phyloP scores from a whole-genome alignment of 1,140 invertebrate species.

The Drosophila ogumai region DNA sequence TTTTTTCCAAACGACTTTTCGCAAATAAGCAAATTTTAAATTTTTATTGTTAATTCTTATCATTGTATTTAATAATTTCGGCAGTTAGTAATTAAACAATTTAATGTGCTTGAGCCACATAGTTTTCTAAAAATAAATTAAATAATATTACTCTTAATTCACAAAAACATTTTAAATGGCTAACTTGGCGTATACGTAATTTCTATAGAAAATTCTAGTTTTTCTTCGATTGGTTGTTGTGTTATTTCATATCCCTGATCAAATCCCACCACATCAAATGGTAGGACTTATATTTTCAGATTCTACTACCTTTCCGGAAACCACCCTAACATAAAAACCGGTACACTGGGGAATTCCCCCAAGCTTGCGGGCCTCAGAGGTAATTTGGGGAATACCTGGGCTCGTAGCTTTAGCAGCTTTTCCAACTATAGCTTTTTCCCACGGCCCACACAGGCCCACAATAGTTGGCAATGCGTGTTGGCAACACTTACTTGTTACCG shows the following conservation, averaged over 20 bases:
- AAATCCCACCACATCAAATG: neutral
- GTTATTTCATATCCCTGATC: neutral
- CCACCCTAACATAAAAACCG: neutral
- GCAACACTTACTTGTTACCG: constrained; percentile 30
- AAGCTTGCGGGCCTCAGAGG: neutral
- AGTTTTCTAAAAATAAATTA: too few relatives aligned
- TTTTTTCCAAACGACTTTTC: neutral
- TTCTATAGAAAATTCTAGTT: neutral
- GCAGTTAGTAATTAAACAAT: neutral
- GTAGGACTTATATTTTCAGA: neutral
- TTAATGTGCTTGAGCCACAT: too few relatives aligned
- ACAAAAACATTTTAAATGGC: too few relatives aligned
- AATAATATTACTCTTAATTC: too few relatives aligned
- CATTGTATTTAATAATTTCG: neutral
- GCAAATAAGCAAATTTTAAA: neutral
- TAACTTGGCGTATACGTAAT: neutral
- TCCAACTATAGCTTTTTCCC: constrained; percentile 32
- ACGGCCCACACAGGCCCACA: constrained; percentile 8
- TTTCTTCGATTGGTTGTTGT: neutral
- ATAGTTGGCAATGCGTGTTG: constrained; percentile 38
- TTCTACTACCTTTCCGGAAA: neutral
- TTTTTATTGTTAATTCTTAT: neutral
- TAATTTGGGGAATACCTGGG: neutral
- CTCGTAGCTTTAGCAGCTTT: constrained; percentile 16
- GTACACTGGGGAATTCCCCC: constrained; percentile 13